phyloP scores from a whole-genome alignment of 1,140 invertebrate species.

The Nasonia longicornis region DNA sequence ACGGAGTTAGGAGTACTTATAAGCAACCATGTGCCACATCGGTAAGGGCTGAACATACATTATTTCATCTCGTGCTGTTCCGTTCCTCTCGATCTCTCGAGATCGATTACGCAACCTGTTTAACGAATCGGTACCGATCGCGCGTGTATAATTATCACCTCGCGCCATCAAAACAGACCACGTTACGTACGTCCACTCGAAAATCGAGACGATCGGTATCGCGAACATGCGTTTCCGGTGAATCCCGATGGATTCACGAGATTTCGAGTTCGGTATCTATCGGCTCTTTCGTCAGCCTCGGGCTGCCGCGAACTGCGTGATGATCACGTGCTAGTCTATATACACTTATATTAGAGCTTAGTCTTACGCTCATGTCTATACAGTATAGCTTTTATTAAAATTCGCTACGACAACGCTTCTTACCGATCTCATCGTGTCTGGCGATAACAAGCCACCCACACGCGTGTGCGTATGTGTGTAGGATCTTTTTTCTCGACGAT shows the following conservation, averaged over 20 bases:
- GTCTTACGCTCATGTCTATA: too few species aligned
- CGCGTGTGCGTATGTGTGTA: not conserved
- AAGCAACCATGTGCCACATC: slow-evolving; percentile 28
- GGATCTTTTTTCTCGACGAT: not conserved
- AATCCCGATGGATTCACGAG: not conserved
- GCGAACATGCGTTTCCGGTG: too few species aligned
- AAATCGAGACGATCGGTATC: too few species aligned
- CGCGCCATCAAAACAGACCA: not conserved
- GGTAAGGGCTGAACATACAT: slow-evolving; percentile 21
- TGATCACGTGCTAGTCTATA: slow-evolving; percentile 31
- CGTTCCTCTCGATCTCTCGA: not conserved
- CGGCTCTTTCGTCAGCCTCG: not conserved
- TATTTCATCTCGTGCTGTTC: not conserved
- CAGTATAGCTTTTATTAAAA: too few species aligned
- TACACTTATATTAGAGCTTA: too few species aligned
- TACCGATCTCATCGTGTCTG: too few species aligned
- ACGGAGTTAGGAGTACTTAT: not conserved
- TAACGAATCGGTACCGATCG: not conserved
- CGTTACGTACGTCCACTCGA: too few species aligned
- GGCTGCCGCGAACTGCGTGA: not conserved
- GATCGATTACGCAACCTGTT: not conserved
- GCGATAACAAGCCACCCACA: too few species aligned
- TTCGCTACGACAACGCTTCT: too few species aligned
- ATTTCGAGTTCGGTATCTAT: not conserved
- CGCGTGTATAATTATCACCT: not conserved